Conservation (phyloP, 2,113 vertebrate species). For the Helogale parvula region DNA sequence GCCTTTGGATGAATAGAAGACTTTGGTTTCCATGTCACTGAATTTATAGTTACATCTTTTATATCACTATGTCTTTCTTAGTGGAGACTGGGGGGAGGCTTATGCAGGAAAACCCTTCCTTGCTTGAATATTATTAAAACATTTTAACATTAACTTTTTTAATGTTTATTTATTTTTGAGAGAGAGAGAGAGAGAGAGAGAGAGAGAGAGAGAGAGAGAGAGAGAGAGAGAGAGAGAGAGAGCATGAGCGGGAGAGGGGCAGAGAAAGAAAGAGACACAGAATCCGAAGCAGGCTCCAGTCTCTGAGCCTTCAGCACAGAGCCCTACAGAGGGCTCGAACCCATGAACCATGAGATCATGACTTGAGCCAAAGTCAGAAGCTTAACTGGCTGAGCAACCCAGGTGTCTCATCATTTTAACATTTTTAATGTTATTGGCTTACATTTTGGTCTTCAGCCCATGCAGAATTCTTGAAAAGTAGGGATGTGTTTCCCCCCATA, state of each 20-base stretch:
- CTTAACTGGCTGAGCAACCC: too few species aligned
- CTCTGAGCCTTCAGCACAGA: too few species aligned
- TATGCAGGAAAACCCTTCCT: background rate
- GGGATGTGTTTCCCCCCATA: background rate
- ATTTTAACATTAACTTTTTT: background rate
- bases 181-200: too few species aligned
- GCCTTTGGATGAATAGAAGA: background rate
- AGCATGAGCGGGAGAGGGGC: too few species aligned
- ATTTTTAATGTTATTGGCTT: background rate
- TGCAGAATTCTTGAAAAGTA: background rate
- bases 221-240: too few species aligned
- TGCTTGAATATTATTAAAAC: background rate
- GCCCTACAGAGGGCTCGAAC: accelerated
- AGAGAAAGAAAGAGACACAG: too few species aligned
- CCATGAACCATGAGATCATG: too few species aligned
- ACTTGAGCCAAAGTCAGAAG: too few species aligned
- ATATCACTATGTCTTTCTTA: background rate
- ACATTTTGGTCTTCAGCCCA: background rate
- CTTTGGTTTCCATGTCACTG: background rate
- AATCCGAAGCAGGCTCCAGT: too few species aligned
- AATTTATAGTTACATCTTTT: background rate
- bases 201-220: too few species aligned
- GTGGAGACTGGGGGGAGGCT: background rate
- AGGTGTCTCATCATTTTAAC: background rate
- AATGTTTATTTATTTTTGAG: background rate